Base-by-base conservation (phyloP, 2,113 vertebrate genomes). In the Emydocephalus ijimae region DNA sequence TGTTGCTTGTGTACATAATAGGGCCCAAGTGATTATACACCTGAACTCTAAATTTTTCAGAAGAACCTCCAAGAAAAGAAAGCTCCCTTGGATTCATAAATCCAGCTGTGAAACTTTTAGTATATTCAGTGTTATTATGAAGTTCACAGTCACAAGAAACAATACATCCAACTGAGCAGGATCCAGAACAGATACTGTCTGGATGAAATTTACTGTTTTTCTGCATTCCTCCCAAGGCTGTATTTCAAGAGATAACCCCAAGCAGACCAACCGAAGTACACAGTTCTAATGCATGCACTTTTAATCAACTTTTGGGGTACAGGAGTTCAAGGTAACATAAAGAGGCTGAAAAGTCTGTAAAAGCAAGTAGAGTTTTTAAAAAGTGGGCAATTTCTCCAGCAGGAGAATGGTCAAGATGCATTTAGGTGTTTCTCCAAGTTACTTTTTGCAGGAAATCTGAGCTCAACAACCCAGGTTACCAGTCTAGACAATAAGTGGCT, bases 281-380 rank as follows among this genome's bases (percentile, higher is more conserved):
- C 2, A 57, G 11, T 56, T 59, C n/a, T 50, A 50, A 10, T 69
- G 50, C 3, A 90, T 45, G 14, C 26, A 39, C 43, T 34, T 57
- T 85, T 29, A 50, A 88, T 5, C 2, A 2, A 4, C 74, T 69
- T 52, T 34, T 56, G 10, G 20, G 56, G 5, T 95, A 94, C 92
- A 94, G 94, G 61, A 96, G 95, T 91, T 95, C 21, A 61, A 57
- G 39, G 61, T 45, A 14, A 20, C n/a, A 88, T n/a, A 43, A 95
- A 95, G 95, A 95, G 93, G 94, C 87, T 5, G 94, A 92, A 94
- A 95, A 96, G 94, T 93, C 92, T 52, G 12, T 87, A 29, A 87
- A 50, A 29, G 26, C 50, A 50, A 87, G 29, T 48, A n/a, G 48
- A 5, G 45, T 29, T 24, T 29, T 24, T 45, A 87, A 87, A 74